These are phyloP conservation scores for Mallotus villosus DNA, from an alignment of 2,797 vertebrate species.

Conservation along the genomic window DNA sequence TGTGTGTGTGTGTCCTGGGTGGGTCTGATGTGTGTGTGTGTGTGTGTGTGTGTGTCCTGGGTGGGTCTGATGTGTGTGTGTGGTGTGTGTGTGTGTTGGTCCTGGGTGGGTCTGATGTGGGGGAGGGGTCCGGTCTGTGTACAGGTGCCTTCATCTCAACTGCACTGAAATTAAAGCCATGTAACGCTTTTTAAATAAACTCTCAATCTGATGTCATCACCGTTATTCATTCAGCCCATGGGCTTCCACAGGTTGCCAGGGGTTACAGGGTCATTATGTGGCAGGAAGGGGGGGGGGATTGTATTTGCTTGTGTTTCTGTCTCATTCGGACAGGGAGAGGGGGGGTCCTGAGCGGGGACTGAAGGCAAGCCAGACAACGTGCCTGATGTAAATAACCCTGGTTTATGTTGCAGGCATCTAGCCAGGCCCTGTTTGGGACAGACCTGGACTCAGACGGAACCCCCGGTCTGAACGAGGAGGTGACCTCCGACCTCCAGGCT, in stretches of 20 bases:
- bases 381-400: slow-evolving; percentile 55
- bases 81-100: no score
- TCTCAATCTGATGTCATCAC: slow-evolving; percentile 26
- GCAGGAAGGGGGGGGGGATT: neutral
- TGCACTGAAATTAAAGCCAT: slow-evolving; percentile 45
- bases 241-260: neutral
- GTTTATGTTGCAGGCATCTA: slow-evolving; percentile 89
- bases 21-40: no score
- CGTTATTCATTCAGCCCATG: slow-evolving; percentile 16
- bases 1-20: no score
- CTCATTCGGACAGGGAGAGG: neutral
- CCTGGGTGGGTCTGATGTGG: no score
- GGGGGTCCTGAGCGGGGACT: neutral
- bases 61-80: no score
- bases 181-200: slow-evolving; percentile 64
- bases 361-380: neutral
- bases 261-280: no score
- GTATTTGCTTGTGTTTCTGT: neutral
- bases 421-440: slow-evolving; percentile 82
- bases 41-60: no score
- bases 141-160: slow-evolving; percentile 41
- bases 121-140: slow-evolving; percentile 9
- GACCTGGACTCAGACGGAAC: slow-evolving; percentile 86
- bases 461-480: slow-evolving; percentile 81
- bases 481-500: slow-evolving; percentile 81